A percentile compares a stretch with the other conserved stretches of the same genome.
phyloP scores from a whole-genome alignment of 2,888 invertebrate species.

The Julus scandinavius region DNA sequence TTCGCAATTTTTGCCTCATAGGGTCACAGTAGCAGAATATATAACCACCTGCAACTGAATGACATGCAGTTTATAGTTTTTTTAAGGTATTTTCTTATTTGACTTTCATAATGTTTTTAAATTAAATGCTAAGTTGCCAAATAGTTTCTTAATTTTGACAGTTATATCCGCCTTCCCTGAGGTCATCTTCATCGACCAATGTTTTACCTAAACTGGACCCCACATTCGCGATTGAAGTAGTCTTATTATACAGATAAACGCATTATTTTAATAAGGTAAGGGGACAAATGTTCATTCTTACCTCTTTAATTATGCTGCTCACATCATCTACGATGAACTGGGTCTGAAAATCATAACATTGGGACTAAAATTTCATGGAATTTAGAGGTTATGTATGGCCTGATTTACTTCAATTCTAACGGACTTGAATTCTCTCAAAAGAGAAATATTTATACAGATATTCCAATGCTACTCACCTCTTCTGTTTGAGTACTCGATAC shows the following conservation, averaged over 20 bases:
- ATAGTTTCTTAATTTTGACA: background rate
- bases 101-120: background rate
- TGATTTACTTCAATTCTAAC: background rate
- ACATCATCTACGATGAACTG: slow-evolving; percentile 98
- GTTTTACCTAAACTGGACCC: background rate
- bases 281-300: slow-evolving; percentile 58
- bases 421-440: background rate
- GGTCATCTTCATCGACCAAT: background rate
- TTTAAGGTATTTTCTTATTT: background rate
- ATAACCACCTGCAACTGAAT: background rate
- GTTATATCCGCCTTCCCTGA: background rate
- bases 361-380: slow-evolving; percentile 61
- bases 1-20: too few species aligned
- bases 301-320: slow-evolving; percentile 97
- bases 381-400: background rate
- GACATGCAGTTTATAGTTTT: background rate
- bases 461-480: background rate
- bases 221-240: background rate
- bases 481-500: background rate
- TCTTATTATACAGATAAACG: background rate
- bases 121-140: background rate
- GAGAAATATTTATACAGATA: background rate
- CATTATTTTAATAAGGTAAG: background rate
- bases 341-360: slow-evolving; percentile 72
- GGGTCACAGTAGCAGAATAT: background rate